phyloP scores from a whole-genome alignment of 2,888 invertebrate genomes.

The Leistus spinibarbis region DNA sequence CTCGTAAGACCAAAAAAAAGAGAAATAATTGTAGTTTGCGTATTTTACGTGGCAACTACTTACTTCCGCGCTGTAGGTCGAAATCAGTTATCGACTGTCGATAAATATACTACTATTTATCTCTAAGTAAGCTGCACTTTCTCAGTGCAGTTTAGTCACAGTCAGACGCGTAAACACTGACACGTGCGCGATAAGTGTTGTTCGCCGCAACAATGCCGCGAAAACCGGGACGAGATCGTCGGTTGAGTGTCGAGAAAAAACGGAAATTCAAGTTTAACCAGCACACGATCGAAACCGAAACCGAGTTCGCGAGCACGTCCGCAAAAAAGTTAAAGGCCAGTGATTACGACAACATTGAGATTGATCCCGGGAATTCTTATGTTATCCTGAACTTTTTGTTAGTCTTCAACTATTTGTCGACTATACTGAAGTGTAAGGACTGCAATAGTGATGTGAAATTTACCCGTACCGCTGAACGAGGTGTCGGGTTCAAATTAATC shows the following conservation, averaged over 20 bases:
- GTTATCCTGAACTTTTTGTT: slow-evolving; percentile 30
- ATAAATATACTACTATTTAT: background rate
- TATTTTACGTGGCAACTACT: too few relatives aligned
- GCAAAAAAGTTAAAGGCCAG: slow-evolving; percentile 39
- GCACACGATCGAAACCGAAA: background rate
- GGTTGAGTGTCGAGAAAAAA: too few relatives aligned
- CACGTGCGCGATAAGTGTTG: too few relatives aligned
- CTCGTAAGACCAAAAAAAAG: too few relatives aligned
- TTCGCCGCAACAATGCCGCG: too few relatives aligned
- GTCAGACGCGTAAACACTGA: background rate
- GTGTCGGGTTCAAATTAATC: slow-evolving; percentile 44
- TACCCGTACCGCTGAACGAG: slow-evolving; percentile 41
- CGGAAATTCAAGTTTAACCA: background rate
- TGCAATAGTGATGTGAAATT: slow-evolving; percentile 43
- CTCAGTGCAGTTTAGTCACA: background rate
- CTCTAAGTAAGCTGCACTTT: background rate
- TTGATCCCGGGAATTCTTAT: slow-evolving; percentile 37
- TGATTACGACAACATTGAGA: slow-evolving; percentile 35
- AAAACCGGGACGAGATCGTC: too few relatives aligned
- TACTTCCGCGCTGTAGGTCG: slow-evolving; percentile 38
- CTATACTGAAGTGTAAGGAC: slow-evolving; percentile 39
- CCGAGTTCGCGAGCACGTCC: slow-evolving; percentile 17
- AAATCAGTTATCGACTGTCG: slow-evolving; percentile 34
- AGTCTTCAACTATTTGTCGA: slow-evolving; percentile 38
- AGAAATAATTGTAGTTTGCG: too few relatives aligned